Base-by-base conservation (phyloP, 2,113 vertebrate genomes). In the Prionailurus bengalensis region DNA sequence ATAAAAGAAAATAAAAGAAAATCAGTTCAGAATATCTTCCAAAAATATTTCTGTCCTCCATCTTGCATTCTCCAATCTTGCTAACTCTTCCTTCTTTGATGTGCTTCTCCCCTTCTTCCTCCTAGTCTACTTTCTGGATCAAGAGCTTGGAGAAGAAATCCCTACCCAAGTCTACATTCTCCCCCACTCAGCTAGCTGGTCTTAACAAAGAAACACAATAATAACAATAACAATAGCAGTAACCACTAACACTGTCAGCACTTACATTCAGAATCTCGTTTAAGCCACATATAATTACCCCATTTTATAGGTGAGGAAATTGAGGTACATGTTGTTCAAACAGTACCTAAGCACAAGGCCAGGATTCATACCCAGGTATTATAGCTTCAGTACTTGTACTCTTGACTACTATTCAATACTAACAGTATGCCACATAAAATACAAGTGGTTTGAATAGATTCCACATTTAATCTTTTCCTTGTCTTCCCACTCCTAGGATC, bases 261-360 rank as follows among this genome's bases (percentile, higher is more conserved):
- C n/a, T 81, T 65, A 93, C 5, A 21, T 51, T 17, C 2, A 39
- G 61, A 10, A 88, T 17, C 31, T 79, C 51, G n/a, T 87, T 39
- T 55, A 73, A 89, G 17, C 14, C 48, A 82, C 36, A 73, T 10
- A 83, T 82, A 79, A 45, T 58, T 39, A 36, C 1, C 14, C 31
- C 31, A 58, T 70, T 92, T 96, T 66, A 95, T 6, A 89, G 53
- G 53, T 66, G 29, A 85, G 31, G n/a, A 96, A 96, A 70, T 48
- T 19, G 11, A 81, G 36, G 27, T 58, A 70, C 14, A 7, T 8
- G n/a, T 63, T 81, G 51, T 61, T 94, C 23, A 89, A 94, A 66
- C 53, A 39, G 16, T 89, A 19, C 55, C 23, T 58, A 80, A 81
- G 4, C 3, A 3, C 31, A 55, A 83, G 45, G 5, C 31, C 25